Evolutionary conservation across 2,113 vertebrate genomes (phyloP).

Genomic region (Colossoma macropomum): DNA sequence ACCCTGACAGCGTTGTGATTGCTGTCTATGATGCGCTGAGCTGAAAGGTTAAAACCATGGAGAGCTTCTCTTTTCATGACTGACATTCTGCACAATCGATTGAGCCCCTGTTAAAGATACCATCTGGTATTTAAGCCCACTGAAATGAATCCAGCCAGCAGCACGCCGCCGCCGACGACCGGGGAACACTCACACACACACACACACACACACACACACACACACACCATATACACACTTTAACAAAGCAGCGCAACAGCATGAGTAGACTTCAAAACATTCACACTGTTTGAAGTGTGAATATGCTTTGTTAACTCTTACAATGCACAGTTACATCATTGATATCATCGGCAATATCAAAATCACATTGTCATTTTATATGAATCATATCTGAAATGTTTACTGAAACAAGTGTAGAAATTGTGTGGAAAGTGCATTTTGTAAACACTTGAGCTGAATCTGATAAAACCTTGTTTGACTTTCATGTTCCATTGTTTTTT

Average conservation of each 20-base stretch:
- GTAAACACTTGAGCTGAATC: too few relatives aligned
- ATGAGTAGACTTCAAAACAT: constrained; percentile 13
- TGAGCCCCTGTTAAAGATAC: constrained; percentile 54
- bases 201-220: constrained; percentile 33
- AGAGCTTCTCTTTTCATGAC: constrained; percentile 50
- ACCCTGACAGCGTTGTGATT: constrained; percentile 24
- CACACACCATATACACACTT: constrained; percentile 19
- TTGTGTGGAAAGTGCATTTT: too few relatives aligned
- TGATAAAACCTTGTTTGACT: too few relatives aligned
- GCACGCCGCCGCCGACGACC: neutral
- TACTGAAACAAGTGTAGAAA: too few relatives aligned
- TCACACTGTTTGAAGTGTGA: neutral
- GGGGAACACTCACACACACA: constrained; percentile 11
- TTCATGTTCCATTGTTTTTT: too few relatives aligned
- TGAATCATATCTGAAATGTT: too few relatives aligned
- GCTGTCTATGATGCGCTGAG: constrained; percentile 32
- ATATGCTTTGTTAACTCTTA: neutral
- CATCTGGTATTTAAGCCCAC: constrained; percentile 54
- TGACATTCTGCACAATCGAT: constrained; percentile 61
- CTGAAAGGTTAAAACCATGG: constrained; percentile 59
- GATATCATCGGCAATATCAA: too few relatives aligned
- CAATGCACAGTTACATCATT: neutral
- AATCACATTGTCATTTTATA: too few relatives aligned
- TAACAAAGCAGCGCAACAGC: constrained; percentile 26
- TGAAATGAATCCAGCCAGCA: constrained; percentile 52